Evolutionary conservation across 2,113 vertebrate genomes (phyloP).

Genomic region (Dolichotis patagonum): DNA sequence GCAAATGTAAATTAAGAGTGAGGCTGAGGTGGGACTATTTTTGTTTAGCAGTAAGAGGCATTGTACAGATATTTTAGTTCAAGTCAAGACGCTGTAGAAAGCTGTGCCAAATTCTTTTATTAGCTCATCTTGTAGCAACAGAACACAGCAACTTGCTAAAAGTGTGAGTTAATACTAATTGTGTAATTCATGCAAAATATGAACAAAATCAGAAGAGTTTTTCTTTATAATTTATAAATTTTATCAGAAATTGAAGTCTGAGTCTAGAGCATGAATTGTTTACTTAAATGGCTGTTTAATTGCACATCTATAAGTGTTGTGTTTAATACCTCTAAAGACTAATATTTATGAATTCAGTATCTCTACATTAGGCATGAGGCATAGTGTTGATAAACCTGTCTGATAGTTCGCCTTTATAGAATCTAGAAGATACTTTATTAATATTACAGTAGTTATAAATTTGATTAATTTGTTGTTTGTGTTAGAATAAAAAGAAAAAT

Average conservation of each 20-base stretch:
- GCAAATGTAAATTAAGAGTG: neutral
- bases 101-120: neutral
- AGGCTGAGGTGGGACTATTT: neutral
- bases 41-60: neutral
- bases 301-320: too few species aligned
- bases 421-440: neutral
- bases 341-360: neutral
- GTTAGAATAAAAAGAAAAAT: neutral
- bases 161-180: neutral
- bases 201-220: neutral
- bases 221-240: neutral
- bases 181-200: neutral
- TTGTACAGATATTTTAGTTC: neutral
- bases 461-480: neutral
- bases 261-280: constrained; percentile 1
- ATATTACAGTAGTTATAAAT: neutral
- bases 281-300: neutral
- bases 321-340: neutral
- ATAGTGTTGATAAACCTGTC: neutral
- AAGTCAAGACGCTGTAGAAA: neutral
- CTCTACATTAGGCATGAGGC: neutral
- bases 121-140: neutral
- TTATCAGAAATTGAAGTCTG: neutral
- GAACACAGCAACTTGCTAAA: neutral
- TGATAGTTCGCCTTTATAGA: neutral